Conservation (phyloP, 2,113 vertebrate genomes). For the Syrrhaptes paradoxus region DNA sequence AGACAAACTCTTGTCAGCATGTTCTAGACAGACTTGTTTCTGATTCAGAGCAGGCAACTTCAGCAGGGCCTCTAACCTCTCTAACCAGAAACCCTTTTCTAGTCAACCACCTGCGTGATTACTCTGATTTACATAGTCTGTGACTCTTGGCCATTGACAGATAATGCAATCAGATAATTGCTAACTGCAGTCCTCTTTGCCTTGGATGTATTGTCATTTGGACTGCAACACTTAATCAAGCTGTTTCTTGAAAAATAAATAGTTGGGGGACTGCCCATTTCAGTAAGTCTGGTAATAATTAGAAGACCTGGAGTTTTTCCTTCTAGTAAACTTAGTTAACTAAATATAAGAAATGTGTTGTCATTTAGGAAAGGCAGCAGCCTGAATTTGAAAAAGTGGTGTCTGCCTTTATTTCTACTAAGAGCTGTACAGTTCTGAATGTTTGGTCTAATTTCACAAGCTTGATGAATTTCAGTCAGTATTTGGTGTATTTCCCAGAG, state of each 20-base stretch:
- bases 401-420: background rate
- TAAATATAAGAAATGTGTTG: background rate
- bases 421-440: background rate
- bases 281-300: background rate
- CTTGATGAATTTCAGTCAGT: background rate
- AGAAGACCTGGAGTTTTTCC: background rate
- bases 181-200: background rate
- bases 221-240: background rate
- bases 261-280: background rate
- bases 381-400: background rate
- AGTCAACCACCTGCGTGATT: background rate
- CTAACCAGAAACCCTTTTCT: background rate
- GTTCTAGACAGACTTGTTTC: background rate
- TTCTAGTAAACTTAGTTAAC: background rate
- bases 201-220: background rate
- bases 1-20: background rate
- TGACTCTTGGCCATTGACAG: background rate
- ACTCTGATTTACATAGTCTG: background rate
- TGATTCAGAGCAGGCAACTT: background rate
- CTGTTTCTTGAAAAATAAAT: background rate
- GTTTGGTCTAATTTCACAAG: background rate
- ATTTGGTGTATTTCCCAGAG: background rate
- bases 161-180: background rate
- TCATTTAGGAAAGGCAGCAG: background rate
- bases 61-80: background rate